Conservation (phyloP, 2,888 invertebrate species). For the Heliothis peltigera region DNA sequence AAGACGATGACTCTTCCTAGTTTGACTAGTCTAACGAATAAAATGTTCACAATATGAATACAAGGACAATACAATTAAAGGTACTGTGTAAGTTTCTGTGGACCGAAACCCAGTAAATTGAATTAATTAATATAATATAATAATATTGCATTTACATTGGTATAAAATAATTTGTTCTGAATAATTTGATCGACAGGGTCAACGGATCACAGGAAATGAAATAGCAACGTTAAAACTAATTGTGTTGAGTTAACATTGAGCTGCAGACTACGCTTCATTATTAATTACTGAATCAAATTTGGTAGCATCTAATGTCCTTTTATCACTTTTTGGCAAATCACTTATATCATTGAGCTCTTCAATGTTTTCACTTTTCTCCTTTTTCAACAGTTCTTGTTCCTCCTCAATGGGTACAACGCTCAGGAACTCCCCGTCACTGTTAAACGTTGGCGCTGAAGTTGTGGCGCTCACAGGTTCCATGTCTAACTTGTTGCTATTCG, state of each 20-base stretch:
- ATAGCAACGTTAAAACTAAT: constrained; percentile 77
- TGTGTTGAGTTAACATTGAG: constrained; percentile 58
- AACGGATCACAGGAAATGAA: constrained; percentile 81
- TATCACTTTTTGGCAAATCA: constrained; percentile 86
- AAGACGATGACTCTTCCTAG: constrained; percentile 80
- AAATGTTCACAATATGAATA: constrained; percentile 66
- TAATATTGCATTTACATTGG: constrained; percentile 69
- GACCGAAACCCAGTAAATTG: constrained; percentile 35
- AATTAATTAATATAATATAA: constrained; percentile 52
- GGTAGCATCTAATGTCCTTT: constrained; percentile 82
- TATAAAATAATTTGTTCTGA: constrained; percentile 64
- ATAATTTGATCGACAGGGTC: constrained; percentile 72
- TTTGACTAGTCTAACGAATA: constrained; percentile 88
- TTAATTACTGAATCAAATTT: constrained; percentile 78
- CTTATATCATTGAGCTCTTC: constrained; percentile 84
- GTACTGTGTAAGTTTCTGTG: constrained; percentile 47
- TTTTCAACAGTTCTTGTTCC: constrained; percentile 71
- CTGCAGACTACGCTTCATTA: constrained; percentile 79
- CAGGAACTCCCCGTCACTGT: constrained; percentile 72
- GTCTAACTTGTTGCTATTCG: constrained; percentile 55
- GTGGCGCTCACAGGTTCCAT: constrained; percentile 53
- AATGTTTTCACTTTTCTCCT: constrained; percentile 76
- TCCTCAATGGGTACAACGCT: constrained; percentile 82
- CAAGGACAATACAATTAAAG: constrained; percentile 57
- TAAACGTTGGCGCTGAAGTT: constrained; percentile 25